Conservation (phyloP, 2,113 vertebrate species). For the zebrafish (Danio rerio) region GRCz12tu NC_133196.1:49221001-49221500, state of each 20-base stretch:
- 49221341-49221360: background rate
- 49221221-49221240: conserved; percentile 82
- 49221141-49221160: conserved; percentile 36
- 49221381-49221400: conserved; percentile 19
- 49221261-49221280: conserved; percentile 63
- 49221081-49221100: too few relatives aligned
- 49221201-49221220: conserved; percentile 69
- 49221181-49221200: conserved; percentile 79
- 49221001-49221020: too few relatives aligned
- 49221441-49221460: background rate
- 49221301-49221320: conserved; percentile 18
- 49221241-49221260: conserved; percentile 74
- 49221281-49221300: conserved; percentile 68
- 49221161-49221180: conserved; percentile 68
- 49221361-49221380: background rate
- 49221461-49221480: too few relatives aligned
- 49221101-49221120: too few relatives aligned
- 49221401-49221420: conserved; percentile 4
- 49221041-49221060: too few relatives aligned
- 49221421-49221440: conserved; percentile 1
- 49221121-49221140: conserved; percentile 1
- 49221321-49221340: conserved; percentile 5
- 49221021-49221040: too few relatives aligned
- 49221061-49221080: too few relatives aligned
- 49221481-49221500: too few relatives aligned